Conservation (phyloP, 1,140 invertebrate genomes). For the Tetramorium alpestre region DNA sequence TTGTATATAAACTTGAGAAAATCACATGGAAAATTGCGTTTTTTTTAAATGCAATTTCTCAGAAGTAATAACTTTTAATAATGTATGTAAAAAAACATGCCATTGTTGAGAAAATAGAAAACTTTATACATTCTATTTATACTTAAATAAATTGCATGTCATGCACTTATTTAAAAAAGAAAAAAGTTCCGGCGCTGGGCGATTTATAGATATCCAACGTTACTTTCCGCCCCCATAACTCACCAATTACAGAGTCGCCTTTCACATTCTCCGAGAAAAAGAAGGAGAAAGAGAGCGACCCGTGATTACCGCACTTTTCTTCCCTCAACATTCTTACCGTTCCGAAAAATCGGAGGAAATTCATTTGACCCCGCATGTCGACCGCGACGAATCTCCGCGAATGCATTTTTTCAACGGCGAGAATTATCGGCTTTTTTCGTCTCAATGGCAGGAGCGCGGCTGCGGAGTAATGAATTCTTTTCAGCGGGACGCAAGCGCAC, state of each 20-base stretch:
- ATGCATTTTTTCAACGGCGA: constrained; percentile 56
- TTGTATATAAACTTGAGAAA: not conserved
- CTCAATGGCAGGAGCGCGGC: constrained; percentile 31
- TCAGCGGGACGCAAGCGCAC: constrained; percentile 32
- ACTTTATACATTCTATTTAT: not conserved
- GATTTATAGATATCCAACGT: constrained; percentile 5
- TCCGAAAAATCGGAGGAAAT: constrained; percentile 40
- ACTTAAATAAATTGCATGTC: not conserved
- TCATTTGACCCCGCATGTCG: constrained; percentile 8
- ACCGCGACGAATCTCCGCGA: constrained; percentile 23
- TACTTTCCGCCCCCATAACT: constrained; percentile 16
- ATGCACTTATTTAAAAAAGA: not conserved
- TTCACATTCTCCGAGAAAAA: not conserved
- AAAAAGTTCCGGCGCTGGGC: not conserved
- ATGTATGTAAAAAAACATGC: not conserved
- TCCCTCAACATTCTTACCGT: constrained; percentile 22
- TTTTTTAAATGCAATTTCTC: not conserved
- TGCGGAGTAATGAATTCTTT: constrained; percentile 57
- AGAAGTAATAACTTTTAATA: not conserved
- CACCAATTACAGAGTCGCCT: not conserved
- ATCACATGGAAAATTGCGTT: not conserved
- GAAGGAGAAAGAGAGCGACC: not conserved
- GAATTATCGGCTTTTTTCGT: constrained; percentile 62
- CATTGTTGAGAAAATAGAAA: not conserved
- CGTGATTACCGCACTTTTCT: constrained; percentile 27